phyloP scores from a whole-genome alignment of 2,113 vertebrate genomes.

The Astur gentilis region DNA sequence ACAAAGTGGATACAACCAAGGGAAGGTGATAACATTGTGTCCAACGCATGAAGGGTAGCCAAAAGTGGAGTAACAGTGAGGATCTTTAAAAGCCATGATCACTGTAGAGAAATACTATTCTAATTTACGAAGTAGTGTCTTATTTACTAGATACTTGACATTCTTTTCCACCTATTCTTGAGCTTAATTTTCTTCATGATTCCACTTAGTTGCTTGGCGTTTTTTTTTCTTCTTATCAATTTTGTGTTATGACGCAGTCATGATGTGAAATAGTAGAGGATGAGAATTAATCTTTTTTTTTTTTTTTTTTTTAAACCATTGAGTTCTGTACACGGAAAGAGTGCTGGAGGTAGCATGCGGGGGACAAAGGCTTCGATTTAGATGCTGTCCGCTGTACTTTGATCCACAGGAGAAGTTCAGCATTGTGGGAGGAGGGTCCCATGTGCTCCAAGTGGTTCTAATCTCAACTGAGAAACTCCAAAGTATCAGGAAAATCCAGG shows the following conservation, averaged over 20 bases:
- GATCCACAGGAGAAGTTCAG: not conserved
- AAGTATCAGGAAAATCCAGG: not conserved
- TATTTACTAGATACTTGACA: not conserved
- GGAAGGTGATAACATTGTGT: not conserved
- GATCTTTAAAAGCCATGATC: not conserved
- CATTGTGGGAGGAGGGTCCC: not conserved
- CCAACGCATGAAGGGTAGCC: fast-evolving
- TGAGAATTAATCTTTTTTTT: not conserved
- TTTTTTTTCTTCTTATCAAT: not conserved
- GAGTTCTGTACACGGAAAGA: not conserved
- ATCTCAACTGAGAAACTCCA: not conserved
- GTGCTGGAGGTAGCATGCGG: not conserved
- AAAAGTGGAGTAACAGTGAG: not conserved
- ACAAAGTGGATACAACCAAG: not conserved
- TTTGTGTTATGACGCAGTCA: not conserved
- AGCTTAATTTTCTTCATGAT: not conserved
- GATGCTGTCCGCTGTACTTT: not conserved
- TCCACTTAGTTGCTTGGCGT: not conserved
- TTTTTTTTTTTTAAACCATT: not conserved
- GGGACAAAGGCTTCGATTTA: not conserved
- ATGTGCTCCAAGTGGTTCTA: not conserved
- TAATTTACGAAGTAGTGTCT: not conserved
- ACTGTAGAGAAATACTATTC: not conserved
- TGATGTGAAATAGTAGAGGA: not conserved
- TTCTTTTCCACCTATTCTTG: not conserved